These are phyloP conservation scores for Antedon mediterranea DNA, from an alignment of 53 echinoderm and acorn worm species.

Conservation along the genomic window DNA sequence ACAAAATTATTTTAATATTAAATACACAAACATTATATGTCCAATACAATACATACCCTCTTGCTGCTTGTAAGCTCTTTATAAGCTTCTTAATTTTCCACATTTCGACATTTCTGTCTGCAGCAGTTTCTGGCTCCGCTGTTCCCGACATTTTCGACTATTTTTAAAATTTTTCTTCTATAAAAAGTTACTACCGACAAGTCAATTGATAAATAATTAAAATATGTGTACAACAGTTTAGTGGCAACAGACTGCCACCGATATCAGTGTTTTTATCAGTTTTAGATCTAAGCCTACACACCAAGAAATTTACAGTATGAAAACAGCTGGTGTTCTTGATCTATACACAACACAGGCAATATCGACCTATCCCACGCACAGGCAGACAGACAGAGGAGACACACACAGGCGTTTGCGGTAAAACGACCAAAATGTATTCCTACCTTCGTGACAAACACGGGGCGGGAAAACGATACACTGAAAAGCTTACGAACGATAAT, in stretches of 20 bases:
- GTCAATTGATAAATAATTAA: not conserved
- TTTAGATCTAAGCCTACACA: not conserved
- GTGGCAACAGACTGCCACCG: not conserved
- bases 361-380: not conserved
- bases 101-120: constrained; percentile 99
- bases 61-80: constrained; percentile 95
- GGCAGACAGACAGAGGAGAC: not conserved
- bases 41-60: constrained; percentile 57
- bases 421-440: not conserved
- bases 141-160: not conserved
- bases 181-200: not conserved
- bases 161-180: not conserved
- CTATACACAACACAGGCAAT: not conserved
- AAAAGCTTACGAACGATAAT: not conserved
- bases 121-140: constrained; percentile 62
- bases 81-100: constrained; percentile 99
- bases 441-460: not conserved
- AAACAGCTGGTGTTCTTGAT: not conserved
- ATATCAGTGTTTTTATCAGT: no score
- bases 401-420: not conserved
- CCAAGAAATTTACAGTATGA: not conserved
- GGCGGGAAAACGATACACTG: not conserved
- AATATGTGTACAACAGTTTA: not conserved
- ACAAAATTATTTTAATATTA: not conserved
- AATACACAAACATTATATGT: constrained; percentile 11